A percentile compares a stretch with the other conserved stretches of the same genome.
These are phyloP conservation scores for Equus quagga DNA, from an alignment of 2,113 vertebrate genomes.

Conservation along the genomic window DNA sequence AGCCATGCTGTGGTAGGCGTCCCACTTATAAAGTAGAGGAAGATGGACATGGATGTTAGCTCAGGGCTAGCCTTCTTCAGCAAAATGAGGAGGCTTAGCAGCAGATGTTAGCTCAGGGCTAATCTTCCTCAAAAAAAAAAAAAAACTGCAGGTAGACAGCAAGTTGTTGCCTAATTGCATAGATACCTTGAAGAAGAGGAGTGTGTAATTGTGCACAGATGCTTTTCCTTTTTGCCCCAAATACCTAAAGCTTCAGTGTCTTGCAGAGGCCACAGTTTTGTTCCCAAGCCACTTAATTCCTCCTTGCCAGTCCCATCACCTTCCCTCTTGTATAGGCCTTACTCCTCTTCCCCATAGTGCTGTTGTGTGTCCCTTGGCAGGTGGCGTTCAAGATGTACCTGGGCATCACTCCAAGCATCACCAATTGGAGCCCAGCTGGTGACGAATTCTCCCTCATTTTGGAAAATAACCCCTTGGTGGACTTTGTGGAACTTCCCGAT, in stretches of 20 bases:
- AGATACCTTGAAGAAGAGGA: background rate
- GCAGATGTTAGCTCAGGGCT: too few species aligned
- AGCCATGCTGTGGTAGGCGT: too few species aligned
- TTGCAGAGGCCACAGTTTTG: background rate
- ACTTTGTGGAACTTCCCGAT: slow-evolving; percentile 99
- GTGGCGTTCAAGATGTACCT: slow-evolving; percentile 99
- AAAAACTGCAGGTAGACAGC: background rate
- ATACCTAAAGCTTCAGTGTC: background rate
- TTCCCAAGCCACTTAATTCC: background rate
- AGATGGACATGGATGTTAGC: too few species aligned
- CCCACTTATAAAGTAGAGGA: too few species aligned
- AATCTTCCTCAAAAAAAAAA: too few species aligned
- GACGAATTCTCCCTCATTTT: slow-evolving; percentile 99
- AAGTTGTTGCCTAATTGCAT: background rate
- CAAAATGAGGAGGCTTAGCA: too few species aligned
- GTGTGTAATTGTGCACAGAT: background rate
- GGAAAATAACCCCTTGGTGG: slow-evolving; percentile 98
- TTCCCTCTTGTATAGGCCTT: background rate
- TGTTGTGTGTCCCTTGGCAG: slow-evolving; percentile 84
- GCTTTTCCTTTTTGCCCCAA: background rate
- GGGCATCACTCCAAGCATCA: slow-evolving; percentile 97
- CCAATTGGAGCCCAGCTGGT: slow-evolving; percentile 98
- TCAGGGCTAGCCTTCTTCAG: too few species aligned
- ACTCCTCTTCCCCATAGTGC: background rate
- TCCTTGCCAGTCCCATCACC: background rate